Percentiles rank a stretch among this genome's conserved stretches.
These are phyloP conservation scores for Perca schrenkii DNA, from an alignment of 2,113 vertebrate species.

Conservation along the genomic window DNA sequence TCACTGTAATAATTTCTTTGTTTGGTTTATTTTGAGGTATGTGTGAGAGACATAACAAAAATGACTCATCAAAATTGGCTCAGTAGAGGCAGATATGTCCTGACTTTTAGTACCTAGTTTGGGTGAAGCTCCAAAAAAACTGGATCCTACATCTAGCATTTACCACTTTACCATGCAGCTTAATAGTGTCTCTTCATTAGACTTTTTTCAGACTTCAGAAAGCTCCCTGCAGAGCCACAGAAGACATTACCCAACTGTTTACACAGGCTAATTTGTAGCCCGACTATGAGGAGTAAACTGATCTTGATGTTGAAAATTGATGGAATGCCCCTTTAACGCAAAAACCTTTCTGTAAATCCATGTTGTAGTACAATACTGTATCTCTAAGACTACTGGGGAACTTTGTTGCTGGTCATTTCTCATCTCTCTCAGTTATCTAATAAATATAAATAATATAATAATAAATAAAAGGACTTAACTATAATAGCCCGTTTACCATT, in stretches of 20 bases:
- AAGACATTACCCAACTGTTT: no score
- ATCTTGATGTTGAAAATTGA: not conserved
- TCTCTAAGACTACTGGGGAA: no score
- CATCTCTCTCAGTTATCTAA: not conserved
- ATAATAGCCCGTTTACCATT: not conserved
- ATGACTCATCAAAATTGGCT: not conserved
- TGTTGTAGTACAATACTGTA: not conserved
- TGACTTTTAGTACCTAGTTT: not conserved
- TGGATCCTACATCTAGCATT: not conserved
- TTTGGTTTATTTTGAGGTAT: not conserved
- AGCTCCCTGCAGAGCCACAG: not conserved
- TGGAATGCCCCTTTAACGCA: constrained; percentile 6
- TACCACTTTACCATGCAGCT: not conserved
- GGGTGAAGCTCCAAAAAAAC: not conserved
- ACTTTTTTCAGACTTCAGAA: not conserved
- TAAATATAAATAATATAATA: not conserved
- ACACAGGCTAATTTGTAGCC: not conserved
- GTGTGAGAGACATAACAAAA: not conserved
- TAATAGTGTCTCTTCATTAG: not conserved
- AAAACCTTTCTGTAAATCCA: not conserved
- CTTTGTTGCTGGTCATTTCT: not conserved
- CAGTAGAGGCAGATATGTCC: not conserved
- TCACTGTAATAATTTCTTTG: not conserved
- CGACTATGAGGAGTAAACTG: not conserved
- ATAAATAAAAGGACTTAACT: not conserved